phyloP scores from a whole-genome alignment of 2,113 vertebrate species.

The Peromyscus polionotus region DNA sequence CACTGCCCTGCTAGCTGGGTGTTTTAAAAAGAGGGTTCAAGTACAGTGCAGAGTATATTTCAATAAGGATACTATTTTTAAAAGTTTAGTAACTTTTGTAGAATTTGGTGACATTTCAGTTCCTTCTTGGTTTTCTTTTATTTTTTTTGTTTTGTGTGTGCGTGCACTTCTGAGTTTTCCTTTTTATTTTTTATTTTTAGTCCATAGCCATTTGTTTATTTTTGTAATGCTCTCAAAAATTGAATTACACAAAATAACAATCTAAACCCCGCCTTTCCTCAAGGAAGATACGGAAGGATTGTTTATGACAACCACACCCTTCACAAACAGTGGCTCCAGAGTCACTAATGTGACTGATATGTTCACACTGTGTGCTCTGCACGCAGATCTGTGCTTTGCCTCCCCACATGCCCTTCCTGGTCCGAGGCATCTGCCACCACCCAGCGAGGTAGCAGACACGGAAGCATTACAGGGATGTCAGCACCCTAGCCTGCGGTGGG shows the following conservation, averaged over 20 bases:
- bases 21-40: conserved; percentile 3
- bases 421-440: not conserved
- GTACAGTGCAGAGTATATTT: not conserved
- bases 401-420: accelerated
- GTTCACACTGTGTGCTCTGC: not conserved
- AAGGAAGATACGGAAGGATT: not conserved
- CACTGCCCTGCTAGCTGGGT: not conserved
- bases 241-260: not conserved
- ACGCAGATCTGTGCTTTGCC: not conserved
- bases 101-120: conserved; percentile 18
- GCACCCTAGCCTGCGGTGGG: too few relatives aligned
- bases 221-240: not conserved
- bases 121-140: conserved; percentile 11
- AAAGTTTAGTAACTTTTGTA: not conserved
- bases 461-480: not conserved
- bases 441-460: not conserved
- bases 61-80: not conserved
- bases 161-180: not conserved
- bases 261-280: not conserved
- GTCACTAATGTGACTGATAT: not conserved
- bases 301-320: not conserved
- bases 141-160: not conserved
- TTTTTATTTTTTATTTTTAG: not conserved
- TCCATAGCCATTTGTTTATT: not conserved
- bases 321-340: not conserved